Conservation (phyloP, 2,113 vertebrate genomes). For the Centropristis striata region DNA sequence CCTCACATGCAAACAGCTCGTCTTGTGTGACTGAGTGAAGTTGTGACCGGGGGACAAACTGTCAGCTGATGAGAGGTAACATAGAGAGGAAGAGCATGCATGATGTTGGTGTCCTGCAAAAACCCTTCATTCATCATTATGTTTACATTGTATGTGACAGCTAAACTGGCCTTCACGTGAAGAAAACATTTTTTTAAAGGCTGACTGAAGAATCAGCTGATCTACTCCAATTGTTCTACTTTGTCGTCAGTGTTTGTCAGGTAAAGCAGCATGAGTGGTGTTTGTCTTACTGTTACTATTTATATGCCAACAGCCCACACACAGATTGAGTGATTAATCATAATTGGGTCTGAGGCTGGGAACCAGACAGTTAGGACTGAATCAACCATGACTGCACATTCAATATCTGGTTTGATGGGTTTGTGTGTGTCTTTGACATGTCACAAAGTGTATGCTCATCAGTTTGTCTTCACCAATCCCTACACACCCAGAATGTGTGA, state of each 20-base stretch:
- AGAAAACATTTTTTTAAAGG: neutral
- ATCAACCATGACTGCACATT: conserved; percentile 10
- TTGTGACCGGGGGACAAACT: neutral
- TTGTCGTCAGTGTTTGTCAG: conserved; percentile 2
- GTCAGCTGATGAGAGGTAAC: neutral
- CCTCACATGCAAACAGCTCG: conserved; percentile 11
- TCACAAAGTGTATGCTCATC: conserved; percentile 13
- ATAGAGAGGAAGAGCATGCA: neutral
- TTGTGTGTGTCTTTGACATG: conserved; percentile 1
- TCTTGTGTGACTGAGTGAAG: conserved; percentile 11
- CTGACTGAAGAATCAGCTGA: neutral
- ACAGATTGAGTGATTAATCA: conserved; percentile 13
- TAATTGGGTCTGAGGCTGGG: conserved; percentile 4
- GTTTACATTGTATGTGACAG: neutral
- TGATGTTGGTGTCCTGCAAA: neutral
- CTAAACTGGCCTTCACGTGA: neutral
- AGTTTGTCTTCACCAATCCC: neutral
- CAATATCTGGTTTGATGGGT: conserved; percentile 30
- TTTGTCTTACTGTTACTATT: conserved; percentile 6
- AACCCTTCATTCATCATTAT: neutral
- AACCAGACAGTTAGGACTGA: conserved; percentile 29
- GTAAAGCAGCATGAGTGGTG: neutral
- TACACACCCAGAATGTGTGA: neutral
- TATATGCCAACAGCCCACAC: neutral
- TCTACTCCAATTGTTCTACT: neutral